phyloP scores from a whole-genome alignment of 2,797 vertebrate species.

The Tragelaphus oryx region DNA sequence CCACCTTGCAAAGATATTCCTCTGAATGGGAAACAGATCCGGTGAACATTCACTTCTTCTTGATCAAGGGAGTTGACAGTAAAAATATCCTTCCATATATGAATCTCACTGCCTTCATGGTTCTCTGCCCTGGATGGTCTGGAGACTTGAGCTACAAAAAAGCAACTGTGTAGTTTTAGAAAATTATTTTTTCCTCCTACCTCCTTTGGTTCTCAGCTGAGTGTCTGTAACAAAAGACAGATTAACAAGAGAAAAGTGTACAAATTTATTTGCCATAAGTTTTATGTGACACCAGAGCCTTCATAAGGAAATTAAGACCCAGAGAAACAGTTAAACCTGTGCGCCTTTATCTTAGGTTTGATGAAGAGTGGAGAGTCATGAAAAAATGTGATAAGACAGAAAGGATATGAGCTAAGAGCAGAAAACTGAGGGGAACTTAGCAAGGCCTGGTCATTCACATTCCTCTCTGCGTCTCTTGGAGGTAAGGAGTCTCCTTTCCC shows the following conservation, averaged over 20 bases:
- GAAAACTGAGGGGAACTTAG: neutral
- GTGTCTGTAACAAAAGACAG: neutral
- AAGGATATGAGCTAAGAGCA: neutral
- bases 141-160: neutral
- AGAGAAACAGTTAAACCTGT: neutral
- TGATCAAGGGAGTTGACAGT: neutral
- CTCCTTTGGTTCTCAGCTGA: neutral
- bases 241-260: neutral
- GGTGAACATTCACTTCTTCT: neutral
- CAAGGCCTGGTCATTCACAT: neutral
- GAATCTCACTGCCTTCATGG: neutral
- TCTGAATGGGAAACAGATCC: neutral
- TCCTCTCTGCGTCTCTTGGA: neutral
- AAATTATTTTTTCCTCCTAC: neutral
- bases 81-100: neutral
- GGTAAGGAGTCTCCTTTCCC: neutral
- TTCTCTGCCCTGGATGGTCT: neutral
- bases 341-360: neutral
- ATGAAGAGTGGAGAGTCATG: neutral
- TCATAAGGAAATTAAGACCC: neutral
- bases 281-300: neutral
- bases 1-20: neutral
- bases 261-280: neutral
- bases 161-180: neutral
- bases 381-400: neutral